phyloP scores from a whole-genome alignment of 2,113 vertebrate genomes.

The Ranitomeya variabilis region DNA sequence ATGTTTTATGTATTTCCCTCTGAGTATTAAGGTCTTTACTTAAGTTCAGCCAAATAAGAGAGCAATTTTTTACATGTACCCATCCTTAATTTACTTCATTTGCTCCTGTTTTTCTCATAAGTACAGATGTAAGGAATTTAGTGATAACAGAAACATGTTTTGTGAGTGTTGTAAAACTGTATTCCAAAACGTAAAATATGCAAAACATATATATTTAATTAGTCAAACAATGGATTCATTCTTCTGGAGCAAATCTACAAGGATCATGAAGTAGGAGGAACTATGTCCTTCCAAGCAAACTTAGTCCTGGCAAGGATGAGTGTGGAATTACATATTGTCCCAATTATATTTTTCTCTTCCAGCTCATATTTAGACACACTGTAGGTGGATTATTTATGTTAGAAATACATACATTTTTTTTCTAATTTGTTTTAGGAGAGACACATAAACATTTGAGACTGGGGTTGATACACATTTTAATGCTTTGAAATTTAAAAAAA shows the following conservation, averaged over 20 bases:
- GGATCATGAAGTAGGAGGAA: slow-evolving; percentile 46
- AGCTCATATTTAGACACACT: slow-evolving; percentile 41
- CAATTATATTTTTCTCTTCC: slow-evolving; percentile 45
- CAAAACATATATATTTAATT: slow-evolving; percentile 45
- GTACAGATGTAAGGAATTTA: slow-evolving; percentile 54
- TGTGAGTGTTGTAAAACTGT: background rate
- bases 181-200: slow-evolving; percentile 44
- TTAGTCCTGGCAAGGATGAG: slow-evolving; percentile 17
- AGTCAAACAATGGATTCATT: slow-evolving; percentile 49
- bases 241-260: slow-evolving; percentile 37
- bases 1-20: slow-evolving; percentile 70
- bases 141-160: slow-evolving; percentile 46
- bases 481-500: background rate
- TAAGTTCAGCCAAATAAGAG: slow-evolving; percentile 53
- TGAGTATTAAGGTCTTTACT: slow-evolving; percentile 53
- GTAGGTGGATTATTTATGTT: slow-evolving; percentile 55
- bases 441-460: background rate
- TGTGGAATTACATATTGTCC: slow-evolving; percentile 53
- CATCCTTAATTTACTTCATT: slow-evolving; percentile 50
- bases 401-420: slow-evolving; percentile 21
- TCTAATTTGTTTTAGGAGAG: slow-evolving; percentile 13
- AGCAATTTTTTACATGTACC: slow-evolving; percentile 44
- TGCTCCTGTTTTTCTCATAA: slow-evolving; percentile 44
- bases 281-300: slow-evolving; percentile 45
- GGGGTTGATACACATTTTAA: background rate